Evolutionary conservation across 53 echinoderm and acorn worm species (phyloP).

Genomic region (Holothuria leucospilota): DNA sequence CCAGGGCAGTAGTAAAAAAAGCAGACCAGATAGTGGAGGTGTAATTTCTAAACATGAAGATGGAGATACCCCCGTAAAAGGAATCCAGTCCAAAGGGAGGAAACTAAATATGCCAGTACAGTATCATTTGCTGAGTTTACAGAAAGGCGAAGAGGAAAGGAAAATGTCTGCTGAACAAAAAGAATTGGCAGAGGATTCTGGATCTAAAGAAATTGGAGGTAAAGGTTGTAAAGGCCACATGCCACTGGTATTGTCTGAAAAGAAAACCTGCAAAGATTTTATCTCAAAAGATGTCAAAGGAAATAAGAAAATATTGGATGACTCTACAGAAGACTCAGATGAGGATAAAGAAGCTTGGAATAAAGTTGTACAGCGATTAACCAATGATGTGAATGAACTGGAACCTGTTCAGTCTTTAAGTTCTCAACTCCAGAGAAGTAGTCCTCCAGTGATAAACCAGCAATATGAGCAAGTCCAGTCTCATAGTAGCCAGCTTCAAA

Average conservation of each 20-base stretch:
- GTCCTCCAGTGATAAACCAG: not conserved
- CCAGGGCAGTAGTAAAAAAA: not conserved
- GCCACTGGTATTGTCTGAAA: too few relatives aligned
- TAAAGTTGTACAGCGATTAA: constrained; percentile 13
- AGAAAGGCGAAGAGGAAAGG: too few relatives aligned
- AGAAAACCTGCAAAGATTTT: too few relatives aligned
- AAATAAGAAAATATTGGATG: not conserved
- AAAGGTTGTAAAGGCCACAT: too few relatives aligned
- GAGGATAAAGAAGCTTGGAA: constrained; percentile 41
- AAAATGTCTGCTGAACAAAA: too few relatives aligned
- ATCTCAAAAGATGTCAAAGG: not conserved
- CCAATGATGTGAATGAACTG: constrained; percentile 6
- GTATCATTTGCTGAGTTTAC: too few relatives aligned
- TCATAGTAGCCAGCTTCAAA: too few relatives aligned
- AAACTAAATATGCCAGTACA: too few relatives aligned
- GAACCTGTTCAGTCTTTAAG: constrained; percentile 23
- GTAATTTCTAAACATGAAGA: not conserved
- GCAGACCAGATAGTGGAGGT: not conserved
- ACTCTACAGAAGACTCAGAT: constrained; percentile 35
- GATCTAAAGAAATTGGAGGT: too few relatives aligned
- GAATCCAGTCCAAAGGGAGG: too few relatives aligned
- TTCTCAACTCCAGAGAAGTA: constrained; percentile 8
- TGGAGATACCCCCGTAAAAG: not conserved
- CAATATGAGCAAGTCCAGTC: too few relatives aligned
- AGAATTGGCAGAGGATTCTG: too few relatives aligned